Percentiles rank a stretch among this genome's conserved stretches.
Conservation (phyloP, 2,888 invertebrate species). For the Limnephilus lunatus region DNA sequence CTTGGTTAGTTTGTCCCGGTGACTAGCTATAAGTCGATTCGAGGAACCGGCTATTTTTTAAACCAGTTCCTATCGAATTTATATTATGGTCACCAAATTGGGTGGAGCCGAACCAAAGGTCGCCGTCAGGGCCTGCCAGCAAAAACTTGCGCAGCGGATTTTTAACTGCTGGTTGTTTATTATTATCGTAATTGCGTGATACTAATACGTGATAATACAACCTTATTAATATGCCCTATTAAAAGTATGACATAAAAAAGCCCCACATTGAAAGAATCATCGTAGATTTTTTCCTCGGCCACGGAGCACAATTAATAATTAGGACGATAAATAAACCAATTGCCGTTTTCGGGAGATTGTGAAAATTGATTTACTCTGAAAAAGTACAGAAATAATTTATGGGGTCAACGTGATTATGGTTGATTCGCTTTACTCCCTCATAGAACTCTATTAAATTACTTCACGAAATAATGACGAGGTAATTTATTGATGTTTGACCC, state of each 20-base stretch:
- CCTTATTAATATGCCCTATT: not conserved
- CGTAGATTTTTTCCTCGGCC: not conserved
- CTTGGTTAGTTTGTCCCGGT: too few species aligned
- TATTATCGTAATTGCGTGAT: not conserved
- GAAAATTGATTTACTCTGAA: not conserved
- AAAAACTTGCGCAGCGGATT: too few species aligned
- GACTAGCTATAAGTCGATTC: too few species aligned
- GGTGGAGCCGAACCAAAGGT: too few species aligned
- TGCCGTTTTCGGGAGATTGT: not conserved
- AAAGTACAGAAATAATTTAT: constrained; percentile 22
- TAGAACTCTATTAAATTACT: constrained; percentile 1
- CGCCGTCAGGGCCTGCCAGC: too few species aligned
- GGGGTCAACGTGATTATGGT: constrained; percentile 4
- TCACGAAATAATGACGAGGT: not conserved
- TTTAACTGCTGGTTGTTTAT: not conserved
- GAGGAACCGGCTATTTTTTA: too few species aligned
- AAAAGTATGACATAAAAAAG: not conserved
- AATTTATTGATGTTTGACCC: not conserved
- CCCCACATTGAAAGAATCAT: not conserved
- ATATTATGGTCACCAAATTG: too few species aligned
- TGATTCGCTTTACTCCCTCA: not conserved
- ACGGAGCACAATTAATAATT: constrained; percentile 13
- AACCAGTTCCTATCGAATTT: too few species aligned
- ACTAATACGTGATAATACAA: not conserved
- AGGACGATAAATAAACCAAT: constrained; percentile 20